These are phyloP conservation scores for Solenopsis fugax DNA, from an alignment of 1,140 invertebrate genomes.

Conservation along the genomic window DNA sequence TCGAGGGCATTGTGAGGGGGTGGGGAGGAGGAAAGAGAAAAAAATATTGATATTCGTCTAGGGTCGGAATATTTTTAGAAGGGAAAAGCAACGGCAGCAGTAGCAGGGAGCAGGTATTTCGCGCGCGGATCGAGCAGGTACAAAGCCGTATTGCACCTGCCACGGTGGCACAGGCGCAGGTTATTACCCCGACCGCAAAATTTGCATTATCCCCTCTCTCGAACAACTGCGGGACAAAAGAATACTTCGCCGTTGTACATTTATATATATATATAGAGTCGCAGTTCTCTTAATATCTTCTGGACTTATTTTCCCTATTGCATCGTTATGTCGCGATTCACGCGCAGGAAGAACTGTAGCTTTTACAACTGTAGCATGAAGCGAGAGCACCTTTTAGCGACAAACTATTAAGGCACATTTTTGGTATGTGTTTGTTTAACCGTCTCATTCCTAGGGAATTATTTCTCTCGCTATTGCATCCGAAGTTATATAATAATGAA, in stretches of 20 bases:
- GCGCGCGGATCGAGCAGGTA: conserved; percentile 66
- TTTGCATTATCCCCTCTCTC: conserved; percentile 78
- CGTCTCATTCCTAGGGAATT: not conserved
- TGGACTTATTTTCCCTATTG: conserved; percentile 6
- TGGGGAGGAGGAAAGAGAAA: conserved; percentile 56
- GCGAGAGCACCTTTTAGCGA: not conserved
- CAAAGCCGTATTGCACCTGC: conserved; percentile 80
- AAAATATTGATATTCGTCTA: conserved; percentile 73
- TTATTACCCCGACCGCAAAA: conserved; percentile 73
- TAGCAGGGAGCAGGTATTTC: conserved; percentile 74
- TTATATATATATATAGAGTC: not conserved
- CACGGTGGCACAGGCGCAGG: conserved; percentile 77
- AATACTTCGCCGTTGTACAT: not conserved
- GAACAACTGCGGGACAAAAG: conserved; percentile 36
- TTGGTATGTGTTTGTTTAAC: conserved; percentile 45
- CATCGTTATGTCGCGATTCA: conserved; percentile 14
- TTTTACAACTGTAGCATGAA: not conserved
- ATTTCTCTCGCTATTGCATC: not conserved
- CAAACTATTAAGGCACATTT: conserved; percentile 63
- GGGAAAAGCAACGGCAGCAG: conserved; percentile 38
- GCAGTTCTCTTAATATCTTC: conserved; percentile 3
- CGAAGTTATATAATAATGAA: not conserved
- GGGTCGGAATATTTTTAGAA: conserved; percentile 81
- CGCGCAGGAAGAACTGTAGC: not conserved
- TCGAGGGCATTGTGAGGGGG: not conserved